A percentile compares a stretch with the other conserved stretches of the same genome.
These are phyloP conservation scores for Sarcophaga caerulescens DNA, from an alignment of 2,888 invertebrate genomes.

Conservation along the genomic window DNA sequence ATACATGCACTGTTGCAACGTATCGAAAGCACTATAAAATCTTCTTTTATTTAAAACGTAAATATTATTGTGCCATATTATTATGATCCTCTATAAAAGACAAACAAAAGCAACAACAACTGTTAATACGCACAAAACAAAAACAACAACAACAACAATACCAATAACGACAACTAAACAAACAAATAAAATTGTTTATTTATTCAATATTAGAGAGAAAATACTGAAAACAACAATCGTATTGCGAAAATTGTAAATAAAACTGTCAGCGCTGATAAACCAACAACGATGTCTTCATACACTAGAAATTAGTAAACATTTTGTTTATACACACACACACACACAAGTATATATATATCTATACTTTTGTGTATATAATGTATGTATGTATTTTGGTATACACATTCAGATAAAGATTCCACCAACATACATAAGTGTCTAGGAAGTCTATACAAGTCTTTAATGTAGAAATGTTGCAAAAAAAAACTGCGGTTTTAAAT, in stretches of 20 bases:
- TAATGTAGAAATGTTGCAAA: too few relatives aligned
- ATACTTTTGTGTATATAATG: too few relatives aligned
- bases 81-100: background rate
- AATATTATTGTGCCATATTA: background rate
- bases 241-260: constrained; percentile 55
- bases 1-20: background rate
- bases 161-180: background rate
- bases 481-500: too few relatives aligned
- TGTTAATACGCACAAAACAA: constrained; percentile 2
- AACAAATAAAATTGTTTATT: constrained; percentile 17
- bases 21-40: too few relatives aligned
- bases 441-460: too few relatives aligned
- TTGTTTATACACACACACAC: background rate
- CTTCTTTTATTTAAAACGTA: background rate
- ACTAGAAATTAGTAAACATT: background rate
- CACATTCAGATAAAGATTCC: too few relatives aligned
- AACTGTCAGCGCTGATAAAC: constrained; percentile 55
- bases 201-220: constrained; percentile 32
- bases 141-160: background rate
- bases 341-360: background rate
- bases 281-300: constrained; percentile 5
- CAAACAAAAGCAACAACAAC: background rate
- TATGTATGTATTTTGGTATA: too few relatives aligned
- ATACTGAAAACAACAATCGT: constrained; percentile 42
- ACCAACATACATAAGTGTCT: too few relatives aligned